phyloP scores from a whole-genome alignment of 2,888 invertebrate genomes.

The Phalera bucephala region DNA sequence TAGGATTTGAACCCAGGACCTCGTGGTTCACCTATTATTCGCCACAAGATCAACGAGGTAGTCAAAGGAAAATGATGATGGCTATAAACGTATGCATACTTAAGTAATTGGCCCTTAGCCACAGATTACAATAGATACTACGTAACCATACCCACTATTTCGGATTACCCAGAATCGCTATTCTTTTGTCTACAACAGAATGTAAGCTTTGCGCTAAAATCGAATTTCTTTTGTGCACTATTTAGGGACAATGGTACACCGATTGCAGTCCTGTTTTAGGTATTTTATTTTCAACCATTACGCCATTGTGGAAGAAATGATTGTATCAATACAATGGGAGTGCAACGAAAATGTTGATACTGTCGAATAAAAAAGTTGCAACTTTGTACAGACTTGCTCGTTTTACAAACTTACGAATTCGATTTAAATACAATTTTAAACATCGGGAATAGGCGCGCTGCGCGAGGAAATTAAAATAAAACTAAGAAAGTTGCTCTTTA shows the following conservation, averaged over 20 bases:
- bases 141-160: slow-evolving; percentile 10
- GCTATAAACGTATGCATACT: too few species aligned
- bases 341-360: slow-evolving; percentile 39
- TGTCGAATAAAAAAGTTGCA: slow-evolving; percentile 11
- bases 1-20: too few species aligned
- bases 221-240: slow-evolving; percentile 63
- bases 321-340: slow-evolving; percentile 62
- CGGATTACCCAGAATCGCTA: slow-evolving; percentile 33
- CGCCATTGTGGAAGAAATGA: slow-evolving; percentile 61
- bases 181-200: slow-evolving; percentile 43
- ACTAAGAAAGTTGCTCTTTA: slow-evolving; percentile 11
- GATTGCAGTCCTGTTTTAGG: slow-evolving; percentile 65
- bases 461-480: slow-evolving; percentile 30
- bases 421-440: background rate
- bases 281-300: slow-evolving; percentile 71
- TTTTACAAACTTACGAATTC: slow-evolving; percentile 2
- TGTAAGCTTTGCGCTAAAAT: slow-evolving; percentile 49
- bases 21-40: too few species aligned
- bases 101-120: too few species aligned
- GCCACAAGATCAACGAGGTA: too few species aligned
- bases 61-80: too few species aligned
- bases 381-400: background rate
- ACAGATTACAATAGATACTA: too few species aligned
- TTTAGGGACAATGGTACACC: slow-evolving; percentile 73
- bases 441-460: slow-evolving; percentile 6